A percentile compares a stretch with the other conserved stretches of the same genome.
phyloP scores from a whole-genome alignment of 2,888 invertebrate species.

The Lycaena phlaeas region DNA sequence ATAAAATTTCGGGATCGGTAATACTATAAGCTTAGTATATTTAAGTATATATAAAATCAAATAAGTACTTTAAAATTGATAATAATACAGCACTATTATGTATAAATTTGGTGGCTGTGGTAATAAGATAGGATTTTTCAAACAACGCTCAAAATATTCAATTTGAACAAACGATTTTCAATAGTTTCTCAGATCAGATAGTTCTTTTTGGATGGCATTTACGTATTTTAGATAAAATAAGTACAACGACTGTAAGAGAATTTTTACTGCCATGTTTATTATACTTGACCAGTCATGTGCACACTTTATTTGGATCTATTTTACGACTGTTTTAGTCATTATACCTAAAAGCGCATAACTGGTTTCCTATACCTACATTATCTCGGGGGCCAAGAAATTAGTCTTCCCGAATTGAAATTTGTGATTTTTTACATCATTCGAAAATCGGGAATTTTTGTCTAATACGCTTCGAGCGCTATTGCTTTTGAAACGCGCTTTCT shows the following conservation, averaged over 20 bases:
- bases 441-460: conserved; percentile 13
- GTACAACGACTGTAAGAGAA: conserved; percentile 31
- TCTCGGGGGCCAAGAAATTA: conserved; percentile 47
- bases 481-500: conserved; percentile 1
- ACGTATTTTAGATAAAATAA: conserved; percentile 24
- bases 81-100: conserved; percentile 13
- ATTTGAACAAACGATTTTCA: conserved; percentile 1
- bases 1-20: conserved; percentile 4
- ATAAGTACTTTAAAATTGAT: conserved; percentile 13
- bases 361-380: conserved; percentile 12
- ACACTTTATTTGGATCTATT: conserved; percentile 16
- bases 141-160: conserved; percentile 8
- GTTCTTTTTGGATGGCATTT: conserved; percentile 22
- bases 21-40: not conserved
- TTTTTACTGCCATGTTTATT: conserved; percentile 30
- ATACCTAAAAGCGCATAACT: conserved; percentile 7
- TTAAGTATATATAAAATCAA: conserved; percentile 2
- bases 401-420: conserved; percentile 39
- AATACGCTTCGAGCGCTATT: conserved; percentile 5
- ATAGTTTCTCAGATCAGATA: not conserved
- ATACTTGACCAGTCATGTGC: conserved; percentile 13
- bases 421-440: conserved; percentile 18
- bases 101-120: conserved; percentile 21
- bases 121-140: conserved; percentile 13
- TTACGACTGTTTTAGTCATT: conserved; percentile 13